A percentile compares a stretch with the other conserved stretches of the same genome.
These are phyloP conservation scores for Eulemur rufifrons DNA, from an alignment of 2,113 vertebrate species.

Conservation along the genomic window DNA sequence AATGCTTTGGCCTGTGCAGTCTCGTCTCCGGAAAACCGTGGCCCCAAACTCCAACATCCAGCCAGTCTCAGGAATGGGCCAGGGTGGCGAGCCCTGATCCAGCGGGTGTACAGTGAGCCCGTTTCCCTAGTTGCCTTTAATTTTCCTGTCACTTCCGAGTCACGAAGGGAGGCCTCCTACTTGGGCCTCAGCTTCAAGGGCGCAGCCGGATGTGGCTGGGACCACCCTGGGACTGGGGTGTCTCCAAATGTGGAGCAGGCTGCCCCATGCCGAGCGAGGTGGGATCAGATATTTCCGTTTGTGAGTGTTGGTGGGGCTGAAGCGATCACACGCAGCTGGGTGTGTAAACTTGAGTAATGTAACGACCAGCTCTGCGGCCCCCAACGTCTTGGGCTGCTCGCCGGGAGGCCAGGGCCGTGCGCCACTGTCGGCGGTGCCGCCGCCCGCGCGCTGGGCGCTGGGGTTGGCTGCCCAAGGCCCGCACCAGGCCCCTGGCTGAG, in stretches of 20 bases:
- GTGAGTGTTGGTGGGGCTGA: not conserved
- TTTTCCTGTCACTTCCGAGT: not conserved
- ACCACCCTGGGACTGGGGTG: conserved; percentile 20
- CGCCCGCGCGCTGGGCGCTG: fast-evolving
- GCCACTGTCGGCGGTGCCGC: fast-evolving
- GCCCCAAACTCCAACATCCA: not conserved
- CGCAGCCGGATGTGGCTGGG: conserved; percentile 33
- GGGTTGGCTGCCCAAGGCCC: not conserved
- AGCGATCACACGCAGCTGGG: not conserved
- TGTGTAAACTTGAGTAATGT: not conserved
- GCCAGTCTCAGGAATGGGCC: not conserved
- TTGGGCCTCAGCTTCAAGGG: not conserved
- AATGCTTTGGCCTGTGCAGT: not conserved
- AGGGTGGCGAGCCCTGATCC: not conserved
- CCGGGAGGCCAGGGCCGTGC: no score
- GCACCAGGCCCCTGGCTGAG: not conserved
- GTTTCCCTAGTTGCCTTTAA: not conserved
- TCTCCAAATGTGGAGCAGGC: conserved; percentile 19
- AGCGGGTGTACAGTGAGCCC: not conserved
- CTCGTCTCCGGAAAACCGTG: not conserved
- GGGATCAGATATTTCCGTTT: not conserved
- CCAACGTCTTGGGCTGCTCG: not conserved
- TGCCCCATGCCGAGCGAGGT: not conserved
- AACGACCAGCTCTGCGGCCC: not conserved
- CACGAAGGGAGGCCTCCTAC: not conserved